phyloP scores from a whole-genome alignment of 2,797 vertebrate species.

The Sebastes vulpes region DNA sequence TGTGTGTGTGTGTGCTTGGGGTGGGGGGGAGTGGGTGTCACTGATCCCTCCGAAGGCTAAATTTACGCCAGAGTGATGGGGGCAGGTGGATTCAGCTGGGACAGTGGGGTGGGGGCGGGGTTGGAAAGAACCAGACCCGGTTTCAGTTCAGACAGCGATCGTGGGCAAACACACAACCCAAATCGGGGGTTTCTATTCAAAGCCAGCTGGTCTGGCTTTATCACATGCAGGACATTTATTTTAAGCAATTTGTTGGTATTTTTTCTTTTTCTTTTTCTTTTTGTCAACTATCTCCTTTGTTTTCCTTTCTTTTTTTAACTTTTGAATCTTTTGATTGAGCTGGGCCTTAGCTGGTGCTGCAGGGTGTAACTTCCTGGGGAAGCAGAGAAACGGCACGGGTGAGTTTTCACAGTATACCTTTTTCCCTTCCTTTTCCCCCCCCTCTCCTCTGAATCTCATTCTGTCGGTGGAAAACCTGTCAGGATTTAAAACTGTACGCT shows the following conservation, averaged over 20 bases:
- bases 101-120: slow-evolving; percentile 49
- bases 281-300: slow-evolving; percentile 4
- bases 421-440: slow-evolving; percentile 38
- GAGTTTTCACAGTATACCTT: slow-evolving; percentile 86
- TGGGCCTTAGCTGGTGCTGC: slow-evolving; percentile 95
- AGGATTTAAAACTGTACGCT: slow-evolving; percentile 29
- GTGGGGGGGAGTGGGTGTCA: slow-evolving; percentile 31
- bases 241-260: slow-evolving; percentile 42
- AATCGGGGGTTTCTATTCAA: slow-evolving; percentile 95
- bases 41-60: slow-evolving; percentile 87
- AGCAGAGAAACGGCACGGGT: slow-evolving; percentile 92
- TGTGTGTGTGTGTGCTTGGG: slow-evolving; percentile 6
- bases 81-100: slow-evolving; percentile 91
- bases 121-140: slow-evolving; percentile 86
- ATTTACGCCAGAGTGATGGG: slow-evolving; percentile 94
- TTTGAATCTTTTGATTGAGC: slow-evolving; percentile 87
- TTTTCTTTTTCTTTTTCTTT: slow-evolving; percentile 21
- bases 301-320: slow-evolving; percentile 61
- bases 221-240: slow-evolving; percentile 89
- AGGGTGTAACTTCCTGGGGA: slow-evolving; percentile 96
- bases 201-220: slow-evolving; percentile 99
- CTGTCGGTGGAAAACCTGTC: slow-evolving; percentile 45
- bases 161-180: slow-evolving; percentile 91
- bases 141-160: slow-evolving; percentile 91
- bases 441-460: slow-evolving; percentile 39